These are phyloP conservation scores for Synanthedon vespiformis DNA, from an alignment of 2,888 invertebrate genomes.

Conservation along the genomic window DNA sequence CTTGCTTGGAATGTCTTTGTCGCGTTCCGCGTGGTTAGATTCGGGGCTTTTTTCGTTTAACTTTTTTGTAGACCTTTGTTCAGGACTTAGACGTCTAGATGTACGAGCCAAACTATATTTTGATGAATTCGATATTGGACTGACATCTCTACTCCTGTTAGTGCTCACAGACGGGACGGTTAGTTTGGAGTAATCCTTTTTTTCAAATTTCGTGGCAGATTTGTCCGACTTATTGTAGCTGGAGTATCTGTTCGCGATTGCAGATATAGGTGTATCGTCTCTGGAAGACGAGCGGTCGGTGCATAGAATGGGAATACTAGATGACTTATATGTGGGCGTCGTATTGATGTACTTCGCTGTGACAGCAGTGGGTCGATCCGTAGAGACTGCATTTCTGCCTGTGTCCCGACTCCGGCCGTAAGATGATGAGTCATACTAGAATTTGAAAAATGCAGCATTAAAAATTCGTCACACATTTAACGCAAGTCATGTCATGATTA, in stretches of 20 bases:
- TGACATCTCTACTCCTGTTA: constrained; percentile 66
- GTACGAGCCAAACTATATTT: constrained; percentile 52
- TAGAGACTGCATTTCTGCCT: constrained; percentile 25
- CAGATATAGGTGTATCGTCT: constrained; percentile 52
- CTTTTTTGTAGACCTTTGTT: constrained; percentile 44
- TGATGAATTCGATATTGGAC: constrained; percentile 57
- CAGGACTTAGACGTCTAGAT: constrained; percentile 64
- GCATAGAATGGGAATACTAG: constrained; percentile 53
- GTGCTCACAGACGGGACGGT: constrained; percentile 37
- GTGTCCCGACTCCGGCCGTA: constrained; percentile 48
- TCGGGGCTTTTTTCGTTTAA: constrained; percentile 65
- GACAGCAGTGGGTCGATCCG: constrained; percentile 51
- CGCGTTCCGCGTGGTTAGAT: constrained; percentile 66
- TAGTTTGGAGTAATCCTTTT: constrained; percentile 64
- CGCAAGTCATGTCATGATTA: constrained; percentile 1
- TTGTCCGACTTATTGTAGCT: constrained; percentile 41
- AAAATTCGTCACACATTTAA: constrained; percentile 1
- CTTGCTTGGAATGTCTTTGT: constrained; percentile 69
- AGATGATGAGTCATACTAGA: constrained; percentile 57
- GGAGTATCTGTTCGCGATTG: constrained; percentile 54
- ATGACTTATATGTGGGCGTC: constrained; percentile 55
- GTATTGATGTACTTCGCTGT: constrained; percentile 56
- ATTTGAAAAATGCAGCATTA: constrained; percentile 11
- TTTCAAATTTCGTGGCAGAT: constrained; percentile 33
- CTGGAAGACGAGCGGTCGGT: constrained; percentile 38